A percentile compares a stretch with the other conserved stretches of the same genome.
These are phyloP conservation scores for Lycocorax pyrrhopterus DNA, from an alignment of 2,113 vertebrate species.

Conservation along the genomic window DNA sequence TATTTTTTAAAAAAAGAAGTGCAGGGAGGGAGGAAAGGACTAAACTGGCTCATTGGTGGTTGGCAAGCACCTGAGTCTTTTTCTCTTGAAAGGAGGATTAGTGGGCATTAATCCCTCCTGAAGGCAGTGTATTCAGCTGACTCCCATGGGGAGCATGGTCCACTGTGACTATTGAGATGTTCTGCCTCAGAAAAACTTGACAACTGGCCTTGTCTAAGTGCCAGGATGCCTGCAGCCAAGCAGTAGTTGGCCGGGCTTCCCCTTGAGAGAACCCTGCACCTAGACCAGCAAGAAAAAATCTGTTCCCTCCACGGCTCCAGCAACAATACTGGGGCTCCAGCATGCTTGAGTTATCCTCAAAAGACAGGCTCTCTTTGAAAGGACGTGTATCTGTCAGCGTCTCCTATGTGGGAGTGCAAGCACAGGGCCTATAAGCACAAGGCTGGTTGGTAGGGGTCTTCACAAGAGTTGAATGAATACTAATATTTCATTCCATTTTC, in stretches of 20 bases:
- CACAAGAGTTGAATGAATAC: neutral
- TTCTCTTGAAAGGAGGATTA: neutral
- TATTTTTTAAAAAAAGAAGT: neutral
- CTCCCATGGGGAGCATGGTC: neutral
- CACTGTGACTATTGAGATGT: neutral
- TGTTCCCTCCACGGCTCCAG: neutral
- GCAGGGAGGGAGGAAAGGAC: neutral
- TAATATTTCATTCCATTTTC: neutral
- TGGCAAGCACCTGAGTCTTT: neutral
- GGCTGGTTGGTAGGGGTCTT: neutral
- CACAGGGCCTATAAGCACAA: neutral
- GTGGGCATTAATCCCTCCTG: neutral
- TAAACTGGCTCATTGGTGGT: neutral
- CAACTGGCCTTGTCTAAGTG: neutral
- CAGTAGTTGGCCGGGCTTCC: neutral
- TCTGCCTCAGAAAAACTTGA: neutral
- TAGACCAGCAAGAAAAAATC: neutral
- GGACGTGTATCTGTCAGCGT: neutral
- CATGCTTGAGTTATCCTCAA: fast-evolving
- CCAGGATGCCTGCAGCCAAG: neutral
- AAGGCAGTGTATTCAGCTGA: neutral
- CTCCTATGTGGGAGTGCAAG: neutral
- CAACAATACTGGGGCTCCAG: neutral
- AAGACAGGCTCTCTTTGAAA: neutral
- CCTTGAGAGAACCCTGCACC: neutral